Evolutionary conservation across 1,140 invertebrate species (phyloP).

Genomic region (Sycophaga agraensis): DNA sequence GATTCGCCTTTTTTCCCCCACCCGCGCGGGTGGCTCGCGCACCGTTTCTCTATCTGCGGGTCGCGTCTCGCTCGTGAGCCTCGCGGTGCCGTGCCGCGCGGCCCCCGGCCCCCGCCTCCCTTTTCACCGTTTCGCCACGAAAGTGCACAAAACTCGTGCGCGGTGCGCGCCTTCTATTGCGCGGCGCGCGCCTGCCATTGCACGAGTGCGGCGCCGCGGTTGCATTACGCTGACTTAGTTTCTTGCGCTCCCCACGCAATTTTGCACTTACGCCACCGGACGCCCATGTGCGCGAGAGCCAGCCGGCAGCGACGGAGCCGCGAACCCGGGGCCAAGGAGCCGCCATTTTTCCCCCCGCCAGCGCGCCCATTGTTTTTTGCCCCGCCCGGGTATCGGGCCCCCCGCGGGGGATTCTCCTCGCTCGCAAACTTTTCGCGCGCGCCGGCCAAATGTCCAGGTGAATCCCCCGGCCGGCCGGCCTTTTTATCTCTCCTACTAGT

Average conservation of each 20-base stretch:
- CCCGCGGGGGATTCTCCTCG: too few relatives aligned
- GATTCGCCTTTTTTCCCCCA: neutral
- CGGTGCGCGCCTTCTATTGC: too few relatives aligned
- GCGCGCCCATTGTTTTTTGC: neutral
- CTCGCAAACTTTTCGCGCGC: too few relatives aligned
- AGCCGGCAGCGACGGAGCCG: neutral
- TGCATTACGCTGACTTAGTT: slow-evolving; percentile 4
- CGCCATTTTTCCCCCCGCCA: too few relatives aligned
- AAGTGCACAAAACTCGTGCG: neutral
- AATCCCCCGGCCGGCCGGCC: too few relatives aligned
- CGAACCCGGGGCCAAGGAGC: neutral
- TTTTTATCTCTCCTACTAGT: too few relatives aligned
- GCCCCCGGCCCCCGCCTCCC: neutral
- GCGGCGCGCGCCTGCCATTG: too few relatives aligned
- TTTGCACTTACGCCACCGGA: neutral
- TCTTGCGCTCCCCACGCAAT: neutral
- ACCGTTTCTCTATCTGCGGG: neutral
- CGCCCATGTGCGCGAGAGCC: too few relatives aligned
- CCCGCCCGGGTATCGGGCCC: too few relatives aligned
- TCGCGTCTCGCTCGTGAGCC: neutral
- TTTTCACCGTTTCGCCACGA: neutral
- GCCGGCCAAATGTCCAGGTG: too few relatives aligned
- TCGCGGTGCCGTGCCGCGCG: neutral
- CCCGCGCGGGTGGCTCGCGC: neutral
- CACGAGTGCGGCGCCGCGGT: neutral